Base-by-base conservation (phyloP, 2,888 invertebrate species). In the Deilephila porcellus region DNA sequence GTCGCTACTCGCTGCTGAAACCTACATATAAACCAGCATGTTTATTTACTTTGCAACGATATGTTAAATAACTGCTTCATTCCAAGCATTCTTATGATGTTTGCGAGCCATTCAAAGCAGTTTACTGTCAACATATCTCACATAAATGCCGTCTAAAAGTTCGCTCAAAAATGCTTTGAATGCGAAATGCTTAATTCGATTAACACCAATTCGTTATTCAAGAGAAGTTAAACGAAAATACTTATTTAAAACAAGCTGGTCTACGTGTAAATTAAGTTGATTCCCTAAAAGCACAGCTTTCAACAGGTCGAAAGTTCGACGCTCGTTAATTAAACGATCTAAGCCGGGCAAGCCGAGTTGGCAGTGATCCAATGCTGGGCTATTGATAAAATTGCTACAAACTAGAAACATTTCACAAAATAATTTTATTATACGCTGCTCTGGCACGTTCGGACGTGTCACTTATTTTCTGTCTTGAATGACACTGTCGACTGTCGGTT, bases 291-390 rank as follows among this genome's bases (percentile, higher is more conserved):
- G 89, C 91, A 83, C 84, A 80, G 90, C 90, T 93, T 91, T 94
- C 94, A 94, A 94, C 93, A 94, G 93, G 94, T 93, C 91, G 90
- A 90, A 93, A 93, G 93, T 93, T 93, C 91, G 90, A 90, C 90
- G 92, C 83, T 92, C 92, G 93, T 93, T 93, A 93, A 94, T 94
- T 93, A 93, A 93, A 93, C 91, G 91, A 90, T 92, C 91, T 91
- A 90, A 92, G 91, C 89, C 90, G 87, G 85, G 87, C 86, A 85
- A 88, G 89, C 87, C 86, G 86, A 86, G 84, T 89, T 93, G 93
- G 93, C 90, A 76, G 81, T 83, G 81, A 80, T 89, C 93, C 93
- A 93, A 87, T 87, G 80, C 80, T 83, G 82, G 81, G 84, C 86
- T 90, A 91, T 92, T 91, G 90, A 92, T 91, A 90, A 91, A 92